These are phyloP conservation scores for Pristionchus maxplancki DNA, from an alignment of 2,888 invertebrate species.

Conservation along the genomic window DNA sequence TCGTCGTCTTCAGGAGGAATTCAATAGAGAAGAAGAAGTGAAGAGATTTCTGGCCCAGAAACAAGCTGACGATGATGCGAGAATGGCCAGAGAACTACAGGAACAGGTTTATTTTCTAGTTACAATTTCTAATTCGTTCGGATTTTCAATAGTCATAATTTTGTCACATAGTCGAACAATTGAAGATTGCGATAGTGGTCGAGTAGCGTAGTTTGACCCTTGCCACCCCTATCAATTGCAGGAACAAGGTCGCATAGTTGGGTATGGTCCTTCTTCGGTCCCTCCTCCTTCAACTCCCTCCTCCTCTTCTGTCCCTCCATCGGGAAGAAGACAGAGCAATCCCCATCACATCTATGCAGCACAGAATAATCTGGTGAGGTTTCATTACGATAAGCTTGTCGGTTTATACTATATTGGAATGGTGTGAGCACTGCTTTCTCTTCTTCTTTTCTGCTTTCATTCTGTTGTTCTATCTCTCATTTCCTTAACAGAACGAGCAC, in stretches of 20 bases:
- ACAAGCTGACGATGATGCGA: conserved; percentile 25
- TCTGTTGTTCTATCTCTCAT: conserved; percentile 2
- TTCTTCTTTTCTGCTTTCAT: not conserved
- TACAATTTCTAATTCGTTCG: no score
- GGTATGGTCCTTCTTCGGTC: conserved; percentile 1
- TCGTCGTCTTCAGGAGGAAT: conserved; percentile 48
- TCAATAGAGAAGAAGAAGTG: conserved; percentile 23
- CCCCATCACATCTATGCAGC: conserved; percentile 24
- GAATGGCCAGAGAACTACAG: conserved; percentile 30
- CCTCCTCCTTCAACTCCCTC: not conserved
- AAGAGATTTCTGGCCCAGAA: conserved; percentile 27
- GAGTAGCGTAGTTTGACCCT: not conserved
- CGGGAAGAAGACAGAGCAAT: not conserved
- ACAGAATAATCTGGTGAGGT: conserved; percentile 43
- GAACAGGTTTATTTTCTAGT: not conserved
- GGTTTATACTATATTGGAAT: no score
- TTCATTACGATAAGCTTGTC: not conserved
- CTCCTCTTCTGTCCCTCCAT: not conserved
- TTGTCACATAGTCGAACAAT: no score
- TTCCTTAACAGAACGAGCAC: conserved; percentile 40
- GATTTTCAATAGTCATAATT: no score
- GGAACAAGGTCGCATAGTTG: conserved; percentile 45
- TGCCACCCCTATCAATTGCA: not conserved
- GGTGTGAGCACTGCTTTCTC: conserved; percentile 7
- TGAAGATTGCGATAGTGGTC: not conserved